These are phyloP conservation scores for Patella caerulea DNA, from an alignment of 2,888 invertebrate genomes.

Conservation along the genomic window DNA sequence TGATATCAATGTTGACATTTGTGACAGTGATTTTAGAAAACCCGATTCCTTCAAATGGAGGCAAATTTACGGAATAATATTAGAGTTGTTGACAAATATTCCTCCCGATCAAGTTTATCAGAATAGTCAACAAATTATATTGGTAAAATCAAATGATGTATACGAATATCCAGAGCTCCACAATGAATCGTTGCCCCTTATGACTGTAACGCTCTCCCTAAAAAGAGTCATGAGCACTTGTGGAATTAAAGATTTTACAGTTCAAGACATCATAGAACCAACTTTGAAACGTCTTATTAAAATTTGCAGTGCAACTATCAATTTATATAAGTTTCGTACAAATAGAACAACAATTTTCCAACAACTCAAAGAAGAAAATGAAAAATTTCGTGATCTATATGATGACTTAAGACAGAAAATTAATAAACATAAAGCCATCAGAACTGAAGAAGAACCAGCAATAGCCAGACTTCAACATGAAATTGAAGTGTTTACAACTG, in stretches of 20 bases:
- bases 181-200: constrained; percentile 44
- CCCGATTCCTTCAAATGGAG: constrained; percentile 35
- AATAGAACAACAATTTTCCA: constrained; percentile 41
- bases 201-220: constrained; percentile 42
- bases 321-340: constrained; percentile 46
- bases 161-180: constrained; percentile 49
- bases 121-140: not conserved
- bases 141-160: constrained; percentile 20
- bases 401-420: constrained; percentile 52
- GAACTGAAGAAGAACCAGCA: constrained; percentile 52
- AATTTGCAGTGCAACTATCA: constrained; percentile 55
- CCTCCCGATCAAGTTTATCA: too few relatives aligned
- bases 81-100: not conserved
- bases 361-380: constrained; percentile 44
- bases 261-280: constrained; percentile 50
- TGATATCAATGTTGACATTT: constrained; percentile 26
- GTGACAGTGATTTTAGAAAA: constrained; percentile 45
- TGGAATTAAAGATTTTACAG: constrained; percentile 48
- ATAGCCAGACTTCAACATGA: constrained; percentile 42
- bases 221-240: constrained; percentile 40
- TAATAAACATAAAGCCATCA: constrained; percentile 42
- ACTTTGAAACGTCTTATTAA: constrained; percentile 43
- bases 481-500: constrained; percentile 36
- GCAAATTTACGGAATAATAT: constrained; percentile 13
- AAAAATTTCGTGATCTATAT: constrained; percentile 34